Base-by-base conservation (phyloP, 2,113 vertebrate species). In the Leptosomus discolor region DNA sequence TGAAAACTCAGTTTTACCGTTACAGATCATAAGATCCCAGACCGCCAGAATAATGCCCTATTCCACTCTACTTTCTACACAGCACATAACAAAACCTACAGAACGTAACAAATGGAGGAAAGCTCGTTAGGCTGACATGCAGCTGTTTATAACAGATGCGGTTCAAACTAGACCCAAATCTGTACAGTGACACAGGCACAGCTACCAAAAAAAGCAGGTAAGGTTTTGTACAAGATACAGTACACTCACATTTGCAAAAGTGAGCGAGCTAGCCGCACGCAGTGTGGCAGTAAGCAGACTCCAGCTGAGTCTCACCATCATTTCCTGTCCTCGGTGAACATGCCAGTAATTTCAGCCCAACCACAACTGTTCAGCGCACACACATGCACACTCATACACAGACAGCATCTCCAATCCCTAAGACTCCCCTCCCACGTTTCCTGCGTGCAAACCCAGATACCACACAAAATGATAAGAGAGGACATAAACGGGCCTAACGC, bases 291-390 rank as follows among this genome's bases (percentile, higher is more conserved):
- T 30, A 86, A 86, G 50, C 67, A 69, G 37, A 58, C 78, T 57
- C 56, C 50, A 91, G 34, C 76, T 9, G 82, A 91, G 69, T 36
- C 54, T 77, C 48, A 77, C 46, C 85, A 73, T 81, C 68, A 77
- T 57, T 97, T 97, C 96, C 95, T 97, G 95, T 53, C 79, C 84
- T 51, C 71, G 69, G 51, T 54, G 88, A 91, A 64, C 71, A 58
- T 4, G 26, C 24, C 6, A 18, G 64, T 56, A 85, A 86, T 79
- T 71, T 86, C 77, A 87, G 67, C 39, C 48, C 83, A 74, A 60
- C 94, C 92, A 92, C 94, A 90, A 86, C 15, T 63, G 58, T 34
- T 86, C 58, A 17, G 48, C 6, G 6, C 63, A 27, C 54, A 29
- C 17, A 46, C 32, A 27, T 9, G 24, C 34, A 30, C 21, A 56